These are phyloP conservation scores for Caenorhabditis sulstoni DNA, from an alignment of 2,888 invertebrate species.

Conservation along the genomic window DNA sequence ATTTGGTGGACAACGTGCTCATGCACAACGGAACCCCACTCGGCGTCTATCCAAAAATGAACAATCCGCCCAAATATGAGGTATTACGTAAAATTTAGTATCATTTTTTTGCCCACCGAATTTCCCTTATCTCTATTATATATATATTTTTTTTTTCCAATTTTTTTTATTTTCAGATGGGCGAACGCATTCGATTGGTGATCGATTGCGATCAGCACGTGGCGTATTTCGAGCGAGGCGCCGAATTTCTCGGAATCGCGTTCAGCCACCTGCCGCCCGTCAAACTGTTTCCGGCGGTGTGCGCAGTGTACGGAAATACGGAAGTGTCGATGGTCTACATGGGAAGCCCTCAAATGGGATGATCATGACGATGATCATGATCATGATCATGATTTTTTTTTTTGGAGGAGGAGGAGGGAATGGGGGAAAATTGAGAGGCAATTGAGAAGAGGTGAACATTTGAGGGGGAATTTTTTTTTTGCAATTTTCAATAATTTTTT, in stretches of 20 bases:
- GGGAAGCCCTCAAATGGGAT: constrained; percentile 89
- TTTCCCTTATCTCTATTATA: too few relatives aligned
- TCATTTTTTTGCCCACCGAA: too few relatives aligned
- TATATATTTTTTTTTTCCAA: too few relatives aligned
- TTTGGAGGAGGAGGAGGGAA: too few relatives aligned
- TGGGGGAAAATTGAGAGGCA: too few relatives aligned
- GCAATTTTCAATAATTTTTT: too few relatives aligned
- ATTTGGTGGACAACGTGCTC: constrained; percentile 96
- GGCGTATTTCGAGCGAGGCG: constrained; percentile 91
- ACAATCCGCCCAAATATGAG: constrained; percentile 91
- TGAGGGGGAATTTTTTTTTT: too few relatives aligned
- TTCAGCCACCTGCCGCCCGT: constrained; percentile 80
- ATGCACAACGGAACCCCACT: constrained; percentile 91
- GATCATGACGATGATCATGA: background rate
- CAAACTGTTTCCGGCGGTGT: constrained; percentile 94
- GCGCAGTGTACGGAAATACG: constrained; percentile 98
- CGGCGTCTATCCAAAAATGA: constrained; percentile 83
- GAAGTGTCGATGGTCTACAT: constrained; percentile 99
- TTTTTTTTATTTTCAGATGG: constrained; percentile 85
- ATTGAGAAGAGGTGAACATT: too few relatives aligned
- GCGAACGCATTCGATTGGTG: constrained; percentile 95
- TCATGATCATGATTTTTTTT: too few relatives aligned
- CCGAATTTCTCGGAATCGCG: constrained; percentile 94
- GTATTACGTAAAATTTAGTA: too few relatives aligned
- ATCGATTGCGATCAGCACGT: constrained; percentile 98